phyloP scores from a whole-genome alignment of 2,797 vertebrate species.

The Karalla daura region DNA sequence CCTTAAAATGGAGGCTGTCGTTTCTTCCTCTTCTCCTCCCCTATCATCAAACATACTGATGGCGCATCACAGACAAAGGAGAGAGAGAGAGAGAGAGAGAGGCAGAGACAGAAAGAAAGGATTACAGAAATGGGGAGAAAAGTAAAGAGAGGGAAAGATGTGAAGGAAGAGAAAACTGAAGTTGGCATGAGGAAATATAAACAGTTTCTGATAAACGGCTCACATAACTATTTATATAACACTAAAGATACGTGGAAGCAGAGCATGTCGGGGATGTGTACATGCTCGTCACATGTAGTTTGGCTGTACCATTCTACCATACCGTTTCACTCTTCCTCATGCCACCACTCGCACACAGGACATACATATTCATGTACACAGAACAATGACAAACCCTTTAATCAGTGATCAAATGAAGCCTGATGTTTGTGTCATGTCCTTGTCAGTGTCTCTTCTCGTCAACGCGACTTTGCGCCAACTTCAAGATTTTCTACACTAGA shows the following conservation, averaged over 20 bases:
- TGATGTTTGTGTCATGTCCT: slow-evolving; percentile 53
- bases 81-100: not conserved
- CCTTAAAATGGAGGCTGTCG: slow-evolving; percentile 47
- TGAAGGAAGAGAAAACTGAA: slow-evolving; percentile 22
- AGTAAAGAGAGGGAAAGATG: not conserved
- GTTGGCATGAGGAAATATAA: slow-evolving; percentile 22
- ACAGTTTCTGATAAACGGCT: slow-evolving; percentile 19
- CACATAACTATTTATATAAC: slow-evolving; percentile 26
- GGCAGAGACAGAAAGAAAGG: not conserved
- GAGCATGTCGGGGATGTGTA: not conserved
- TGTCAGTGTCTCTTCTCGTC: slow-evolving; percentile 59
- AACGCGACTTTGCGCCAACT: slow-evolving; percentile 54
- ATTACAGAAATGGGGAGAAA: slow-evolving; percentile 23
- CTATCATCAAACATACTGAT: slow-evolving; percentile 59
- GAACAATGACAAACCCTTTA: slow-evolving; percentile 38
- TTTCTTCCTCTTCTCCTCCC: slow-evolving; percentile 49
- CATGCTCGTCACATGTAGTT: not conserved
- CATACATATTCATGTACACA: slow-evolving; percentile 22
- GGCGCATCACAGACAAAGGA: slow-evolving; percentile 35
- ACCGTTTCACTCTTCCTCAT: not conserved
- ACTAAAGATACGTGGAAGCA: slow-evolving; percentile 9
- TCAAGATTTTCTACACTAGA: slow-evolving; percentile 40
- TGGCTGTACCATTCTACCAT: not conserved
- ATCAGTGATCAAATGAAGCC: slow-evolving; percentile 48
- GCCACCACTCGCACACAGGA: not conserved